phyloP scores from a whole-genome alignment of 2,113 vertebrate genomes.

The Oxygymnocypris stewartii region DNA sequence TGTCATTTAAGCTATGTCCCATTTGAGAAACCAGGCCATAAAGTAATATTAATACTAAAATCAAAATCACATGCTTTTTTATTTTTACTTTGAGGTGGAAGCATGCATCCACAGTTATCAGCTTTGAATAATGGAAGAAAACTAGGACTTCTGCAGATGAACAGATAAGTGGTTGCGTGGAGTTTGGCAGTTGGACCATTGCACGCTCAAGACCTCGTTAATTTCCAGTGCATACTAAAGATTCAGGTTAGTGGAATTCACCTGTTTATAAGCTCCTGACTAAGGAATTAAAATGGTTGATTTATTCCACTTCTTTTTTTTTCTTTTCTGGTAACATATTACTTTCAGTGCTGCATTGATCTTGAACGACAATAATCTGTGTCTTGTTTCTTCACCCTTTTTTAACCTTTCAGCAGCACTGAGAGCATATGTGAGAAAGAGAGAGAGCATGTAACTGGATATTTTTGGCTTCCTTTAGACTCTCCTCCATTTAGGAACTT shows the following conservation, averaged over 20 bases:
- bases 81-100: not conserved
- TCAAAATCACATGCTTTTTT: not conserved
- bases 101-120: not conserved
- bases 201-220: not conserved
- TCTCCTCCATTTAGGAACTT: constrained; percentile 38
- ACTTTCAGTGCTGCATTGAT: not conserved
- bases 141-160: constrained; percentile 4
- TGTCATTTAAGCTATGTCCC: no score
- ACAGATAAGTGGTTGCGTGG: constrained; percentile 1
- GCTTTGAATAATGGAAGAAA: not conserved
- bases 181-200: not conserved
- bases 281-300: not conserved
- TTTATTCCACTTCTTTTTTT: not conserved
- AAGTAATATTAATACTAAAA: not conserved
- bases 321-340: not conserved
- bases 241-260: constrained; percentile 16
- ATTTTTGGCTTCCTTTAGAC: constrained; percentile 1
- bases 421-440: constrained; percentile 19
- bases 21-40: no score
- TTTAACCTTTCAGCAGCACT: not conserved
- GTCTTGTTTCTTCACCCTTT: not conserved
- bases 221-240: not conserved
- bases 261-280: not conserved
- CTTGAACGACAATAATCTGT: not conserved
- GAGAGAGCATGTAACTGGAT: constrained; percentile 27